Conservation (phyloP, 2,797 vertebrate genomes). For the Lacerta viridis region DNA sequence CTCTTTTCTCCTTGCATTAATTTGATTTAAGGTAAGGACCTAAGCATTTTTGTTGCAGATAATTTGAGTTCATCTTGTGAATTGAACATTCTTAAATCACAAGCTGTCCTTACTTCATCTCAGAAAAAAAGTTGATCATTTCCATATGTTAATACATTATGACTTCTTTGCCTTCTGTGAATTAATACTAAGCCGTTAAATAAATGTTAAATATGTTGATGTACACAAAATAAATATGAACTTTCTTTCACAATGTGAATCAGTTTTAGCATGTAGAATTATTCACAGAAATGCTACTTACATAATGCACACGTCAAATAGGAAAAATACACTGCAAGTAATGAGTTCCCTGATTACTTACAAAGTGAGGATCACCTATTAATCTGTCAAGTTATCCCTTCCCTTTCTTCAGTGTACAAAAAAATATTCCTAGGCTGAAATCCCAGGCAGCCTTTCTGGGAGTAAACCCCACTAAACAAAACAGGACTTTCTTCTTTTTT, state of each 20-base stretch:
- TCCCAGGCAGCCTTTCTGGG: no score
- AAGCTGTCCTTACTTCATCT: conserved; percentile 45
- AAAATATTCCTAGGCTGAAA: neutral
- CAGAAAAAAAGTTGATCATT: conserved; percentile 32
- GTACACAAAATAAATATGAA: conserved; percentile 52
- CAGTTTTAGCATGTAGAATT: conserved; percentile 52
- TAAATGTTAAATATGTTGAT: conserved; percentile 59
- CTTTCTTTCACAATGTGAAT: conserved; percentile 53
- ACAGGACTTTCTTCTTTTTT: no score
- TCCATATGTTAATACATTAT: conserved; percentile 53
- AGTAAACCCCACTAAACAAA: no score
- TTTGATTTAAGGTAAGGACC: conserved; percentile 58
- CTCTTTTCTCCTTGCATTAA: conserved; percentile 54
- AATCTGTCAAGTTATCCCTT: neutral
- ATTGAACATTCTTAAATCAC: conserved; percentile 42
- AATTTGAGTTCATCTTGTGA: conserved; percentile 55
- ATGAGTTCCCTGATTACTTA: neutral
- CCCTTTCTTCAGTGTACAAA: neutral
- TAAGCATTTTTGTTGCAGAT: conserved; percentile 53
- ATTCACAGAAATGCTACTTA: conserved; percentile 38
- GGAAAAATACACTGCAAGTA: neutral
- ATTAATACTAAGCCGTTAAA: conserved; percentile 55
- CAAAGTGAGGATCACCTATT: neutral
- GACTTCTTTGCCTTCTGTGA: conserved; percentile 36
- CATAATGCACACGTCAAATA: neutral